A percentile compares a stretch with the other conserved stretches of the same genome.
phyloP scores from a whole-genome alignment of 2,797 vertebrate genomes.

The Galago senegalensis region DNA sequence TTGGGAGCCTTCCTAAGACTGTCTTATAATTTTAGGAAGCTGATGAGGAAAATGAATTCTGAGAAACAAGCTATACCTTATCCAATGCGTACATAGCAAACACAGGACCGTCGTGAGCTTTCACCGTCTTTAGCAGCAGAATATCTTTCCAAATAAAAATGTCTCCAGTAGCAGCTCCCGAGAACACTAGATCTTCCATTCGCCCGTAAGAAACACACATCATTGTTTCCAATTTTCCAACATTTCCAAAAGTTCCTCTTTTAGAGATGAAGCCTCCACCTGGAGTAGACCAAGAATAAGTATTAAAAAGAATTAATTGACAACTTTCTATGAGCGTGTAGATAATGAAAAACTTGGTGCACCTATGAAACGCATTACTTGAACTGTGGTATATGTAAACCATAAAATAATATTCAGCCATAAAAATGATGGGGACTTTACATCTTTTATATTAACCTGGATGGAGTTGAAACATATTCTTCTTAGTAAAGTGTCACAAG shows the following conservation, averaged over 20 bases:
- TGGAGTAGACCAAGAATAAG: slow-evolving; percentile 80
- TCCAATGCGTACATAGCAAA: slow-evolving; percentile 98
- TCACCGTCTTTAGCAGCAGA: slow-evolving; percentile 95
- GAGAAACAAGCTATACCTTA: slow-evolving; percentile 91
- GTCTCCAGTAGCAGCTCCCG: slow-evolving; percentile 96
- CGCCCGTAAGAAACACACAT: slow-evolving; percentile 96
- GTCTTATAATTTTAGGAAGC: neutral
- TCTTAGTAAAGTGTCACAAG: too few species aligned
- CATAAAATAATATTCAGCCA: too few species aligned
- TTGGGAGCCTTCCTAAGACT: neutral
- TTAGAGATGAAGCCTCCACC: slow-evolving; percentile 96
- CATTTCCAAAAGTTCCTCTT: slow-evolving; percentile 94
- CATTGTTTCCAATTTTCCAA: slow-evolving; percentile 96
- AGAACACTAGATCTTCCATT: slow-evolving; percentile 96
- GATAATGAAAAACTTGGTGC: slow-evolving; percentile 22
- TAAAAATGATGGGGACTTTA: too few species aligned
- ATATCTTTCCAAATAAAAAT: slow-evolving; percentile 98
- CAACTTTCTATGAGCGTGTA: neutral
- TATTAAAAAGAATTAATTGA: neutral
- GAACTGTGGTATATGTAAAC: too few species aligned
- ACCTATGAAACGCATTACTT: neutral
- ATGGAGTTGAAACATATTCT: too few species aligned
- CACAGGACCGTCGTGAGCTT: slow-evolving; percentile 97
- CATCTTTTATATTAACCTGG: too few species aligned
- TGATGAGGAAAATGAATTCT: neutral